Base-by-base conservation (phyloP, 2,888 invertebrate species). In the Tenthredo amoena region DNA sequence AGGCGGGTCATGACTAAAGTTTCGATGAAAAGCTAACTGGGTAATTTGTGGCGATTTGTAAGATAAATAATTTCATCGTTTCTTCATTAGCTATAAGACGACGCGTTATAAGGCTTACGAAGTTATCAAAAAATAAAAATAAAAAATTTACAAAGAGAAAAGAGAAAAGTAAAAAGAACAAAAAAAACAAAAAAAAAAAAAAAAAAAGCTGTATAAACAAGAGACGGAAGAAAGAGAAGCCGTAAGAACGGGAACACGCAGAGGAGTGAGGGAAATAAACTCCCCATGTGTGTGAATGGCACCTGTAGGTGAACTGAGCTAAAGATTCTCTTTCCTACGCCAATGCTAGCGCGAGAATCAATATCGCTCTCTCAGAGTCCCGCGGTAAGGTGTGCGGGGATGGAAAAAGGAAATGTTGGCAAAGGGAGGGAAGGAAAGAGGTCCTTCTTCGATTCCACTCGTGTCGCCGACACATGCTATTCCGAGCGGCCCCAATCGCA, bases 281-380 rank as follows among this genome's bases (percentile, higher is more conserved):
- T 62, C 62, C 40, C 21, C 81, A 5, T 31, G 15, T 72, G 21
- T 58, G 50, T 81, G 34, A 81, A 81, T 62, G 81, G 81, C 58
- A 81, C 58, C 62, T 62, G 77, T 77, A 77, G 77, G 50, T 77
- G 50, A 77, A 77, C 81, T 40, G 21, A 81, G 40, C 81, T 62
- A 58, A 26, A 58, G 37, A 81, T 40, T 40, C 81, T 81, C 58
- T 40, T 26, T 40, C n/a, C 81, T 81, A 81, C 81, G 81, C 62
- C 81, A 81, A 81, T 62, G 81, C 40, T 81, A 62, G 81, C 62
- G 89, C 87, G 86, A 88, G 89, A 90, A 91, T 91, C 91, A 89
- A 91, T 91, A 91, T 91, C 88, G 88, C 86, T 81, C 62, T 81
- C 62, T 62, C 62, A 62, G 37, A 81, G 58, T 62, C 58, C 40